Base-by-base conservation (phyloP, 2,797 vertebrate species). In the Chaetodon trifasciatus region DNA sequence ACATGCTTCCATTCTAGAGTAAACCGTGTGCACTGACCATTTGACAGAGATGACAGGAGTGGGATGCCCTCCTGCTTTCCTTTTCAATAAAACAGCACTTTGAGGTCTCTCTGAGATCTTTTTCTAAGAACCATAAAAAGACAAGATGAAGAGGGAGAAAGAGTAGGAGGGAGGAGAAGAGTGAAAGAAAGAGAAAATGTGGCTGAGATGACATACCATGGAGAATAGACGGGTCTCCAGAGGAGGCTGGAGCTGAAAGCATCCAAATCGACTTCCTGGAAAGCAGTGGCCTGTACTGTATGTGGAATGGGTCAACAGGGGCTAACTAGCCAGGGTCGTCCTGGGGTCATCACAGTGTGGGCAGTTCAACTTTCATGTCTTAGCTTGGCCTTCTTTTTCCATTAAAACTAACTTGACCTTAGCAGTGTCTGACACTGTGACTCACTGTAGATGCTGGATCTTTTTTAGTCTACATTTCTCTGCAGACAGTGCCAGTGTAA, bases 1-100 rank as follows among this genome's bases (percentile, higher is more conserved):
- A 69, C 76, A 21, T 44, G 17, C 46, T 69, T 88, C 42, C 78
- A 64, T 65, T 69, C 63, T 46, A 61, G 55, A 73, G 60, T 50
- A 82, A 89, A 86, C 79, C 70, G 70, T 85, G 85, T 82, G 85
- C 89, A 85, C 81, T 77, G 72, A 85, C 79, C 77, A 78, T 90
- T 91, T 92, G 92, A 91, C 90, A 92, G 84, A 63, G 46, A 84
- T 85, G 89, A 86, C 87, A 86, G 86, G 71, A 85, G 58, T 63
- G 58, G 66, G 72, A 88, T 85, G 82, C 79, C 70, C 79, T 82
- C 60, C 40, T 79, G 76, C 28, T 39, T 79, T 74, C 57, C 40
- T 70, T 75, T 86, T 86, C 73, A 64, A 83, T 76, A 75, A 86
- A 81, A 81, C 47, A 66, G 60, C 70, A 66, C 70, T 84, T 69